Evolutionary conservation across 2,888 invertebrate species (phyloP), one percentile per base, ranked within the genome.

Genomic region (Cryptus viduatorius): DNA sequence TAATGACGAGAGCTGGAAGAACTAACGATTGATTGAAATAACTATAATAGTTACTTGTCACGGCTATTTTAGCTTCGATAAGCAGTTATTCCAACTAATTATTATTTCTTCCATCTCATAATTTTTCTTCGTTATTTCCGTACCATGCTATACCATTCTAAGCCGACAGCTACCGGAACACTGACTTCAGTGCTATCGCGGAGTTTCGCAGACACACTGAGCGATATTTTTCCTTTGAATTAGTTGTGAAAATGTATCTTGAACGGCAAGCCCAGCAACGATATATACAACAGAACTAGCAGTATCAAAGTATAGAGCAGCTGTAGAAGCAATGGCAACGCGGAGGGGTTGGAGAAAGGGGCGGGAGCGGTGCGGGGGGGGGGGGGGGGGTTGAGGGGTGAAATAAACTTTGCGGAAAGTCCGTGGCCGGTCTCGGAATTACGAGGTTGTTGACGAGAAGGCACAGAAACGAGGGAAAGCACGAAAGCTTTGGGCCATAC

Each of bases 391-490:
- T n/a, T n/a, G 42, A 48, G 61, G 59, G 65, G 24, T 50, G 56
- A 56, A 56, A 76, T 76, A 76, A 75, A 76, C 76, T 76, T 76
- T 50, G 50, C 53, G 65, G 65, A 19, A 76, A 76, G 76, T 76
- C 76, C 50, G 64, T 19, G 64, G 61, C 61, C 61, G n/a, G 76
- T 53, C 76, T 50, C 37, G 65, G 53, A 76, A 76, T 76, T 76
- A 76, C 76, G 76, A 76, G 65, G 76, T 76, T 76, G 65, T 76
- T 76, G 76, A 76, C 65, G 76, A 65, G 65, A 65, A 65, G 76
- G 65, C 50, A 76, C 42, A 65, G 76, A 76, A 50, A 76, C 76
- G 76, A 65, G 65, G 64, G 37, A 65, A 65, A 65, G 76, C 65
- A 76, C 76, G 76, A 76, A 76, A 65, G 76, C 64, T 64, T 42